phyloP scores from a whole-genome alignment of 2,888 invertebrate genomes.

The Nymphalis urticae region DNA sequence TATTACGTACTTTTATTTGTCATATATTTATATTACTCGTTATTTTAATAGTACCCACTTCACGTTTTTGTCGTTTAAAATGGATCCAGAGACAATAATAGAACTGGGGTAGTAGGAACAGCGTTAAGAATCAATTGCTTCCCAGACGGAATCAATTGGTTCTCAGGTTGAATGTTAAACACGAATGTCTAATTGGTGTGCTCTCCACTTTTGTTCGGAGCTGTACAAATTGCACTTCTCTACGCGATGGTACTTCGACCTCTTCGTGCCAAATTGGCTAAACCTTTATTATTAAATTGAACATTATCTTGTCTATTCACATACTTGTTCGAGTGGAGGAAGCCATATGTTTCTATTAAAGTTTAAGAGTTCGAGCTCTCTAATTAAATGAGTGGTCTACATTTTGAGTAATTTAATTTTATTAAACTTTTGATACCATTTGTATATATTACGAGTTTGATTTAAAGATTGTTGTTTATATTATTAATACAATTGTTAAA shows the following conservation, averaged over 20 bases:
- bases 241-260: conserved; percentile 44
- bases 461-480: background rate
- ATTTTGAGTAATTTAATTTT: conserved; percentile 6
- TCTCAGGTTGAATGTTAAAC: conserved; percentile 60
- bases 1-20: background rate
- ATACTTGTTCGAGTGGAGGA: conserved; percentile 40
- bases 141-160: conserved; percentile 21
- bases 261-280: conserved; percentile 64
- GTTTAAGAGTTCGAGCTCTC: background rate
- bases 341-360: conserved; percentile 45
- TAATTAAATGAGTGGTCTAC: conserved; percentile 7
- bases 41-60: background rate
- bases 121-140: conserved; percentile 24
- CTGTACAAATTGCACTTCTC: conserved; percentile 68
- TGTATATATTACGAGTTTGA: background rate
- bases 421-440: background rate
- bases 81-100: conserved; percentile 1
- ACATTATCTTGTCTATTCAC: conserved; percentile 55
- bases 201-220: conserved; percentile 50
- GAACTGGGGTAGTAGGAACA: conserved; percentile 13
- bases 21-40: background rate
- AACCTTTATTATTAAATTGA: conserved; percentile 66
- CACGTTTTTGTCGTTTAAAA: background rate
- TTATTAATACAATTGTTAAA: background rate
- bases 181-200: conserved; percentile 71